phyloP scores from a whole-genome alignment of 2,888 invertebrate species.

The Bruchidius siliquastri region DNA sequence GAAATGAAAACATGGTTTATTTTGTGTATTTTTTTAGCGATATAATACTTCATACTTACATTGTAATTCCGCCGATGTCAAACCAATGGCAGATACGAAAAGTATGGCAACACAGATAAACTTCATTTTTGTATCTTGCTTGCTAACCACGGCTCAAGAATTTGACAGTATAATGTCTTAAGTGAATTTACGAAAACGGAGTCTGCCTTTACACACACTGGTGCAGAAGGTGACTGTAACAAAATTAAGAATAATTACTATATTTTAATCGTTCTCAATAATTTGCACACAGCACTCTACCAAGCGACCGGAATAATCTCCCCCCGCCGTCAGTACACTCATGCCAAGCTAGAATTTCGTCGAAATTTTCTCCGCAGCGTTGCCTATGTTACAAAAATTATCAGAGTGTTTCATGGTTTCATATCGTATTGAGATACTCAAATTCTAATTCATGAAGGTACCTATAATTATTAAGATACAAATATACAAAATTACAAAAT shows the following conservation, averaged over 20 bases:
- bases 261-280: conserved; percentile 16
- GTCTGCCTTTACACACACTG: conserved; percentile 87
- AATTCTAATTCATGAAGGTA: too few relatives aligned
- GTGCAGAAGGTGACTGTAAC: conserved; percentile 71
- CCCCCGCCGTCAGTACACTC: too few relatives aligned
- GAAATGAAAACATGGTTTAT: too few relatives aligned
- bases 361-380: neutral
- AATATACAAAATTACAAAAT: too few relatives aligned
- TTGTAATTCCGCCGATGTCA: conserved; percentile 55
- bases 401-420: too few relatives aligned
- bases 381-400: neutral
- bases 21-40: neutral
- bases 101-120: conserved; percentile 27
- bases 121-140: conserved; percentile 49
- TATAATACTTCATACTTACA: conserved; percentile 56
- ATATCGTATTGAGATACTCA: too few relatives aligned
- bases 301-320: conserved; percentile 8
- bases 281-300: conserved; percentile 34
- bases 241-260: conserved; percentile 27
- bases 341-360: neutral
- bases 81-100: conserved; percentile 39
- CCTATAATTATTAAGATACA: too few relatives aligned
- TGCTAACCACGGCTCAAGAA: neutral
- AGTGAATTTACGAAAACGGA: conserved; percentile 1
- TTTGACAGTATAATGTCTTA: conserved; percentile 1